Percentiles rank a stretch among this genome's conserved stretches.
Evolutionary conservation across 2,113 vertebrate species (phyloP).

Genomic region (Symphodus melops): DNA sequence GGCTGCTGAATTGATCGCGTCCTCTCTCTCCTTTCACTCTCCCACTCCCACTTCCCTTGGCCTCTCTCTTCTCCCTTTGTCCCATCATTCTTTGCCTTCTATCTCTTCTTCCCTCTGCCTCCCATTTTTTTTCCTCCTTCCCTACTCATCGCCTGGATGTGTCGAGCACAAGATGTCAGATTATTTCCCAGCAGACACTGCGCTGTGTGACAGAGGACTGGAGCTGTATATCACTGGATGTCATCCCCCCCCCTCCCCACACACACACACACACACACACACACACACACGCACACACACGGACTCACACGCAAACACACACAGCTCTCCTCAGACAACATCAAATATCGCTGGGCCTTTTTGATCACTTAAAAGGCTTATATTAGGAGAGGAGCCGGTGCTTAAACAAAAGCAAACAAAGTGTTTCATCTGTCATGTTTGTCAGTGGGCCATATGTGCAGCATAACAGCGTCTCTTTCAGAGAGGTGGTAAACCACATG

Average conservation of each 20-base stretch:
- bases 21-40: conserved; percentile 64
- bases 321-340: conserved; percentile 64
- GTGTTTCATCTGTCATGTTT: conserved; percentile 78
- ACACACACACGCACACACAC: no score
- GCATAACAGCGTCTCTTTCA: conserved; percentile 59
- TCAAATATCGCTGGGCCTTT: conserved; percentile 77
- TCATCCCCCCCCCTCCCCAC: conserved; percentile 44
- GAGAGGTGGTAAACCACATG: conserved; percentile 53
- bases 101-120: background rate
- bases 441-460: conserved; percentile 73
- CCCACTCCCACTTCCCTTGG: conserved; percentile 37
- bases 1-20: conserved; percentile 73
- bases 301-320: no score
- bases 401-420: conserved; percentile 79
- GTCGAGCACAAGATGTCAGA: conserved; percentile 80
- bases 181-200: conserved; percentile 80
- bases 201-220: conserved; percentile 73
- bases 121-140: conserved; percentile 22
- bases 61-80: conserved; percentile 50
- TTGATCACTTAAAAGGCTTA: conserved; percentile 81
- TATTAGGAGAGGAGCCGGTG: conserved; percentile 69
- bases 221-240: conserved; percentile 75
- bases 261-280: no score
- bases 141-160: conserved; percentile 61
- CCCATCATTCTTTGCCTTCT: conserved; percentile 62